phyloP scores from a whole-genome alignment of 1,140 invertebrate species.

The Drosophila azteca region DNA sequence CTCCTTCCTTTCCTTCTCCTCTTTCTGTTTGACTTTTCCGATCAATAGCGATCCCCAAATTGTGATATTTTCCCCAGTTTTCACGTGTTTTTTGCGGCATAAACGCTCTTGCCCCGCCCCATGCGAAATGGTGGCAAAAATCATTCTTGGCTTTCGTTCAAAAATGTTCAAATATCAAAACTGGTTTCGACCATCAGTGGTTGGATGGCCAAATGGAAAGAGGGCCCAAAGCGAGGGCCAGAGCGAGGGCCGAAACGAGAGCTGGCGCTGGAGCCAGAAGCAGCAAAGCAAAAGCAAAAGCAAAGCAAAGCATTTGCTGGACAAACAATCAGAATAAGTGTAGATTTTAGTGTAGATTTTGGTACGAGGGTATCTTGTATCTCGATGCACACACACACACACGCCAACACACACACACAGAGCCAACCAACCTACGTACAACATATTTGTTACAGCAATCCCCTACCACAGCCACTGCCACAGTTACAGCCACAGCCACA shows the following conservation, averaged over 20 bases:
- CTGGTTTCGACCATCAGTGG: constrained; percentile 23
- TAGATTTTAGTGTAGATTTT: constrained; percentile 34
- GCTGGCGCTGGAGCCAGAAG: not conserved
- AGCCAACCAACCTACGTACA: not conserved
- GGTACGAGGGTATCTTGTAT: constrained; percentile 44
- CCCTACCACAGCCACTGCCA: not conserved
- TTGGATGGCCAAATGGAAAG: too few relatives aligned
- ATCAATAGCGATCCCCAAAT: too few relatives aligned
- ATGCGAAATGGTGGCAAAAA: constrained; percentile 27
- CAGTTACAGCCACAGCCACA: too few relatives aligned
- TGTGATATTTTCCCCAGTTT: too few relatives aligned
- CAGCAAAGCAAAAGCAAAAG: not conserved
- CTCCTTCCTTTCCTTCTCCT: too few relatives aligned
- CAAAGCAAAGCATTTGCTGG: not conserved
- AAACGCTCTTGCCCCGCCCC: too few relatives aligned
- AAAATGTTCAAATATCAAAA: constrained; percentile 41
- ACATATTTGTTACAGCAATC: constrained; percentile 74
- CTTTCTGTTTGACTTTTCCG: too few relatives aligned
- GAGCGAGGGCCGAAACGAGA: not conserved
- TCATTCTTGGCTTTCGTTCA: constrained; percentile 29
- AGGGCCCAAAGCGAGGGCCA: too few relatives aligned
- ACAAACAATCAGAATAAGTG: constrained; percentile 75
- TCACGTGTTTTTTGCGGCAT: too few relatives aligned
- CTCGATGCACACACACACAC: constrained; percentile 20
- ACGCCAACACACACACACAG: too few relatives aligned